These are phyloP conservation scores for Morone saxatilis DNA, from an alignment of 2,113 vertebrate genomes.

Conservation along the genomic window DNA sequence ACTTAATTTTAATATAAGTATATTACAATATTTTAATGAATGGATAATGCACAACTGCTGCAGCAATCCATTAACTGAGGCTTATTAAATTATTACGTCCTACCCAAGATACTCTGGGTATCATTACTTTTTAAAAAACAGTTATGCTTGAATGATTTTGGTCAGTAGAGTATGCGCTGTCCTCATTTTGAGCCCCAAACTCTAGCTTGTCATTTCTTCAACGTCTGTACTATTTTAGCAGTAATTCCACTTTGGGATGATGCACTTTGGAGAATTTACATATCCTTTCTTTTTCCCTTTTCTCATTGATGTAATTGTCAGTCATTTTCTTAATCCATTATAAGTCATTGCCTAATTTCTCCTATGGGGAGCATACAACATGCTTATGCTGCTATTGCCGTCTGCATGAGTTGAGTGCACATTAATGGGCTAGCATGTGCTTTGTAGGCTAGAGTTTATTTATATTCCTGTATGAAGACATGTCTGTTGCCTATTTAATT, in stretches of 20 bases:
- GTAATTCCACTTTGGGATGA: not conserved
- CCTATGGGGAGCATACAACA: slow-evolving; percentile 5
- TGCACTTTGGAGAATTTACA: not conserved
- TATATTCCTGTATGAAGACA: not conserved
- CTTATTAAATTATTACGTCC: slow-evolving; percentile 25
- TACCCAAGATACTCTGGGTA: not conserved
- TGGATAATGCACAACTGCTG: not conserved
- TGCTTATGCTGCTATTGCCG: slow-evolving; percentile 1
- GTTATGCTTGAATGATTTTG: slow-evolving; percentile 12
- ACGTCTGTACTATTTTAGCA: slow-evolving; percentile 3
- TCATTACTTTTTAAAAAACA: slow-evolving; percentile 16
- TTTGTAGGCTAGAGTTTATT: slow-evolving; percentile 4
- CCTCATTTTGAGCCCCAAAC: slow-evolving; percentile 23
- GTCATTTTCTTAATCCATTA: not conserved
- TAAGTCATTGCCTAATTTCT: not conserved
- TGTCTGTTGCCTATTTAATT: slow-evolving; percentile 13
- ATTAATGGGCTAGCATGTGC: slow-evolving; percentile 4
- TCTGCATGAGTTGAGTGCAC: slow-evolving; percentile 20
- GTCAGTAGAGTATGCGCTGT: slow-evolving; percentile 24
- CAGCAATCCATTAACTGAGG: not conserved
- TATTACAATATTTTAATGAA: not conserved
- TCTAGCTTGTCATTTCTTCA: not conserved
- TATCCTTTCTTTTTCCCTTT: not conserved
- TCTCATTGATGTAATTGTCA: slow-evolving; percentile 4
- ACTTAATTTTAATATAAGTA: not conserved